phyloP scores from a whole-genome alignment of 2,797 vertebrate species.

The Pachyuromys duprasi region DNA sequence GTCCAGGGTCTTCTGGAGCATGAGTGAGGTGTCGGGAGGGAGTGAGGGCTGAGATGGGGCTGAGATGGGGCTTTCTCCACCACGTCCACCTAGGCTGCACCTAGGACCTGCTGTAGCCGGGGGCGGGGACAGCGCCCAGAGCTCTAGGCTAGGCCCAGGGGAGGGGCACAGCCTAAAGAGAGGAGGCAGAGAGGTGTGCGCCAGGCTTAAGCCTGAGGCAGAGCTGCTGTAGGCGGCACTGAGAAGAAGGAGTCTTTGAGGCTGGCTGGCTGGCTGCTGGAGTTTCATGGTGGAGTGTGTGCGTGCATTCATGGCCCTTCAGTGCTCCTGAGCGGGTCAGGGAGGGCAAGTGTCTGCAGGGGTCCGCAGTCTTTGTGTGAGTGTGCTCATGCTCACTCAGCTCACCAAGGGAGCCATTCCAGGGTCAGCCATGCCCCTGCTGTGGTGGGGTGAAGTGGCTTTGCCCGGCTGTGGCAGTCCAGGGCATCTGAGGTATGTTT shows the following conservation, averaged over 20 bases:
- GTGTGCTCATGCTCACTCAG: neutral
- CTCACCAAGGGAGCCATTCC: too few species aligned
- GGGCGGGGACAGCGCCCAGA: neutral
- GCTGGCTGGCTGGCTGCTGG: neutral
- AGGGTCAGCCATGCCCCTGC: too few species aligned
- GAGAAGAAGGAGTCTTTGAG: neutral
- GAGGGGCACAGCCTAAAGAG: neutral
- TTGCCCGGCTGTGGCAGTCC: neutral
- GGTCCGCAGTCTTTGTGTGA: neutral
- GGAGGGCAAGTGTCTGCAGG: neutral
- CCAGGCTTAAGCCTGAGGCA: neutral
- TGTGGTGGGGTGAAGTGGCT: neutral
- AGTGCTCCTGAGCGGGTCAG: conserved; percentile 8
- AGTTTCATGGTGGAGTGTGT: neutral
- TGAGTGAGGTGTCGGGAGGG: neutral
- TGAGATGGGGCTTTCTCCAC: neutral
- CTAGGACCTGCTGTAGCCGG: neutral
- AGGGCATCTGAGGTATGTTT: neutral
- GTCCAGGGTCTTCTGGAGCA: neutral
- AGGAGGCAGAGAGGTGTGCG: neutral
- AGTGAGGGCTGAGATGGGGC: neutral
- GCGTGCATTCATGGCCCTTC: neutral
- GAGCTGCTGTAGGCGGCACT: neutral
- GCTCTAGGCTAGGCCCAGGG: neutral
- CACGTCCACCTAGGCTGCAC: neutral